Evolutionary conservation across 2,797 vertebrate species (phyloP).

Genomic region (Cyclopterus lumpus): DNA sequence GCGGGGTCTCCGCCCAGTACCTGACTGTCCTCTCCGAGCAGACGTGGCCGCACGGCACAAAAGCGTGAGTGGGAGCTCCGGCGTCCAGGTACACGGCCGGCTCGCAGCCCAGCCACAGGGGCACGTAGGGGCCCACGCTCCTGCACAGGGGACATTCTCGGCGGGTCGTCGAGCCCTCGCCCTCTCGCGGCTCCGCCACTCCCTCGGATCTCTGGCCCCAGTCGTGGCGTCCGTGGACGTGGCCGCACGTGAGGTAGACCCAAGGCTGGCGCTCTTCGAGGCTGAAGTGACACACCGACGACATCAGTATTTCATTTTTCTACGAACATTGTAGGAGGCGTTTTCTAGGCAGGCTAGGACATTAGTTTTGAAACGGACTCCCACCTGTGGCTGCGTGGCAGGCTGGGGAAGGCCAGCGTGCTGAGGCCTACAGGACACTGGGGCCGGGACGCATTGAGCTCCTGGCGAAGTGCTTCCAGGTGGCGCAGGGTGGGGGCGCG

Average conservation of each 20-base stretch:
- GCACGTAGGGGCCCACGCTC: constrained; percentile 94
- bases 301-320: not conserved
- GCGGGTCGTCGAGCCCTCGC: constrained; percentile 77
- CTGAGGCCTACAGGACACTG: constrained; percentile 99
- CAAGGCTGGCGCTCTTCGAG: constrained; percentile 97
- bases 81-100: constrained; percentile 94
- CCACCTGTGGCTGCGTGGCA: constrained; percentile 91
- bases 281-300: constrained; percentile 72
- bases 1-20: constrained; percentile 95
- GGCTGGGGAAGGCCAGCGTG: constrained; percentile 97
- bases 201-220: constrained; percentile 93
- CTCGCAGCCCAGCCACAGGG: constrained; percentile 95
- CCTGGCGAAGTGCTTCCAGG: constrained; percentile 95
- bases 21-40: constrained; percentile 95
- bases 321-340: not conserved
- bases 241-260: constrained; percentile 95
- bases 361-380: no score
- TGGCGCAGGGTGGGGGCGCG: constrained; percentile 86
- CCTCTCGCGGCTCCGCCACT: constrained; percentile 63
- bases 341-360: no score
- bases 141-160: constrained; percentile 95
- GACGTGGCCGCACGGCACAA: constrained; percentile 96
- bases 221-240: constrained; percentile 95
- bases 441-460: constrained; percentile 95
- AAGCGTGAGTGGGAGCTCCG: constrained; percentile 91